Evolutionary conservation across 2,113 vertebrate genomes (phyloP), one percentile per base, ranked within the genome.

Genomic region (Nettapus auritus): DNA sequence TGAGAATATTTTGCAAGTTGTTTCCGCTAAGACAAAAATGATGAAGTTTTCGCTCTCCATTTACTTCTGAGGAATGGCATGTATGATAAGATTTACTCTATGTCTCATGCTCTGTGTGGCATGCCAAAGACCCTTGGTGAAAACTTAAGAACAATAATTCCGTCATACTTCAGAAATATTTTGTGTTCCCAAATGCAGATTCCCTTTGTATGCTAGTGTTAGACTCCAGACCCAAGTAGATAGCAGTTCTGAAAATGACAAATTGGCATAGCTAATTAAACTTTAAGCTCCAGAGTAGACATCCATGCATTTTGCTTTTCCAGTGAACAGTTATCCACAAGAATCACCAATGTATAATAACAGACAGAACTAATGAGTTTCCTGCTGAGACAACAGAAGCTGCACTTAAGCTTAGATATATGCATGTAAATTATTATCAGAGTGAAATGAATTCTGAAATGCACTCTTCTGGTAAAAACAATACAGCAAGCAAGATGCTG

Each of bases 391-490:
- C 46, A 26, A 91, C 0, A 6, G 86, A 93, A 94, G 82, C 79
- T 76, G 83, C 74, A 67, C 59, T 91, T 82, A 23, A 64, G 63
- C 62, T 82, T 46, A 82, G 86, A 83, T 86, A 71, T 15, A 87
- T 79, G 67, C 40, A 40, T 67, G 69, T 78, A 96, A 96, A 96
- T 92, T 74, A 81, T 78, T 57, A 84, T 93, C 79, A 85, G 56
- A 88, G 69, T 66, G 62, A 86, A 93, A 92, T 82, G 56, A 93
- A 82, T 92, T 88, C 90, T 91, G 76, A 88, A 93, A 92, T 69
- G 82, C 86, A 93, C 28, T 26, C 75, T 67, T 79, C 89, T 80
- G 78, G 13, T 91, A 76, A 48, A 81, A 94, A 40, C 64, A 88
- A 81, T 82, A 83, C 38, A 52, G 73, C 42, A 38, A 59, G 48